phyloP scores from a whole-genome alignment of 2,888 invertebrate genomes.

The Glyphotaelius pellucidus region DNA sequence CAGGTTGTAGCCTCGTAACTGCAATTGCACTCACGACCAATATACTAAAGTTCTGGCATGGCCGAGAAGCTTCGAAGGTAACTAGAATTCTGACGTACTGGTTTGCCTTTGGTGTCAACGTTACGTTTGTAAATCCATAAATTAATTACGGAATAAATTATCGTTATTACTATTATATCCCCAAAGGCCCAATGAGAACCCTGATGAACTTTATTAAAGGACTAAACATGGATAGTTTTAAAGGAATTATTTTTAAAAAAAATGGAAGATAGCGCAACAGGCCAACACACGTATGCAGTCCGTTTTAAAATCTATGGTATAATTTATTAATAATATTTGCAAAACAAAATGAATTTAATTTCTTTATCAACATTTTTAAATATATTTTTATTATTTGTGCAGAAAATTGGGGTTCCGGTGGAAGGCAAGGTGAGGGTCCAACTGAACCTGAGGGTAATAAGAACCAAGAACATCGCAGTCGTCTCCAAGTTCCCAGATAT shows the following conservation, averaged over 20 bases:
- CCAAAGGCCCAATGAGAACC: too few species aligned
- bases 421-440: constrained; percentile 90
- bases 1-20: not conserved
- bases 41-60: not conserved
- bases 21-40: not conserved
- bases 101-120: not conserved
- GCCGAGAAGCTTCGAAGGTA: not conserved
- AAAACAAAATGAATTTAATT: not conserved
- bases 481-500: constrained; percentile 88
- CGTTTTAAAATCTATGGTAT: too few species aligned
- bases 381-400: constrained; percentile 67
- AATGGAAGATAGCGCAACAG: too few species aligned
- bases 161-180: too few species aligned
- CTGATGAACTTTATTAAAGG: too few species aligned
- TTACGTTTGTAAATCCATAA: not conserved
- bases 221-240: too few species aligned
- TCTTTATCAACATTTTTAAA: not conserved
- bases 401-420: constrained; percentile 91
- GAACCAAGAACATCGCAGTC: constrained; percentile 83
- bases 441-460: constrained; percentile 87
- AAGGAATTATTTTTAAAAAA: too few species aligned
- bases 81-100: not conserved
- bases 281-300: too few species aligned
- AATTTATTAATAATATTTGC: not conserved
- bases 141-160: too few species aligned